Evolutionary conservation across 2,888 invertebrate species (phyloP).

Genomic region (Cataglyphis rosenhaueri): DNA sequence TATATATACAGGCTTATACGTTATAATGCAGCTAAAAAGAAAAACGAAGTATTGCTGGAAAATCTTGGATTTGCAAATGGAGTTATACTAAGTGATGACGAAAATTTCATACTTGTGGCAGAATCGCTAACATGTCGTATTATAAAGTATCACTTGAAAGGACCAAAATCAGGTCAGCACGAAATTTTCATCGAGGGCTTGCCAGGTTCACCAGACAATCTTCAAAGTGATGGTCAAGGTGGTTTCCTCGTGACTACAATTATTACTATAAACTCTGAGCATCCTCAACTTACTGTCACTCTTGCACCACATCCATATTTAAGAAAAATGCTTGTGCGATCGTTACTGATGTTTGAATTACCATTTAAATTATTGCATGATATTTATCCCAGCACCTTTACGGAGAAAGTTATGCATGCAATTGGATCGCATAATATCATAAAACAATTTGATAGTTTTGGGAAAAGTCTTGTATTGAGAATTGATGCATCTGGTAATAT

Average conservation of each 20-base stretch:
- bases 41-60: slow-evolving; percentile 91
- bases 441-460: background rate
- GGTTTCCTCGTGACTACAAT: slow-evolving; percentile 90
- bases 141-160: slow-evolving; percentile 92
- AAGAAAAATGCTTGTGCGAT: slow-evolving; percentile 89
- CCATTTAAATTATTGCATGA: slow-evolving; percentile 89
- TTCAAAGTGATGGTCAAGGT: slow-evolving; percentile 87
- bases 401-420: slow-evolving; percentile 88
- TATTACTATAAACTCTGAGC: slow-evolving; percentile 86
- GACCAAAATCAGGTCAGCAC: slow-evolving; percentile 91
- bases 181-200: slow-evolving; percentile 94
- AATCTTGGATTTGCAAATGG: slow-evolving; percentile 96
- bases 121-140: slow-evolving; percentile 91
- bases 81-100: slow-evolving; percentile 92
- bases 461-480: slow-evolving; percentile 84
- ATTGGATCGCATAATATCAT: slow-evolving; percentile 77
- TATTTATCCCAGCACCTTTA: slow-evolving; percentile 89
- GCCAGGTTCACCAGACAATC: slow-evolving; percentile 90
- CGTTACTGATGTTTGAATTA: slow-evolving; percentile 88
- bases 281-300: slow-evolving; percentile 87
- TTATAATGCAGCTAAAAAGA: slow-evolving; percentile 92
- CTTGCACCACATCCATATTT: slow-evolving; percentile 88
- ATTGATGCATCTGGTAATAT: slow-evolving; percentile 91
- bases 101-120: slow-evolving; percentile 92
- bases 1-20: slow-evolving; percentile 89